Base-by-base conservation (phyloP, 1,140 invertebrate genomes). In the Monochamus saltuarius region DNA sequence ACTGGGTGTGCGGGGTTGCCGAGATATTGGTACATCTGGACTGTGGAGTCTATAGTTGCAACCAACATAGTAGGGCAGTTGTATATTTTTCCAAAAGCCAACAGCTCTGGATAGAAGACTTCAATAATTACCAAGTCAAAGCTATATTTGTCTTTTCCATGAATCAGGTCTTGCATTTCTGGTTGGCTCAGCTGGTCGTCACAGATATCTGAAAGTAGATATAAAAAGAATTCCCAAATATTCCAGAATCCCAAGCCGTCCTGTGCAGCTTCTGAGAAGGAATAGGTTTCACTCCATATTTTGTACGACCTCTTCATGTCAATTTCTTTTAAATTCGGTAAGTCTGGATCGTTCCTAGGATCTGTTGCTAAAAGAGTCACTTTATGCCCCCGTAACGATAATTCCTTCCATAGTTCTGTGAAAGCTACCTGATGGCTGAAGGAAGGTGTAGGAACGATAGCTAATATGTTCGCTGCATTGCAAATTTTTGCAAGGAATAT, bases 351-450 rank as follows among this genome's bases (percentile, higher is more conserved):
- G 13, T 53, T 53, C 6, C 51, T 19, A 3, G 56, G 54, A 22
- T 62, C 39, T 11, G 61, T 14, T 3, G 61, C 51, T 36, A 62
- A 35, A 14, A 47, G 29, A 1, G 55, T 58, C 0, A 62, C 56
- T 11, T 62, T 22, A 29, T 62, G 61, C 2, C 61, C 61, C 9
- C 47, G 35, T 10, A 42, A 4, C 4, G 37, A 29, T 1, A 62
- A 29, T 43, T 67, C 65, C 14, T 49, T 61, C 39, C 74, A 71
- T 37, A 81, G 56, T 16, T 67, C 57, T n/a, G 63, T 64, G 47
- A 70, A 75, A 9, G 79, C 69, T 19, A 77, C 69, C 53, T 78
- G 77, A 43, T 82, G 79, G 64, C 80, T 82, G 56, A 75, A 74
- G 0, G 75, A 73, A 1, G 75, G 63, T 10, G 74, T 69, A 1